These are phyloP conservation scores for Leontocebus nigricollis DNA, from an alignment of 2,797 vertebrate genomes.

Conservation along the genomic window DNA sequence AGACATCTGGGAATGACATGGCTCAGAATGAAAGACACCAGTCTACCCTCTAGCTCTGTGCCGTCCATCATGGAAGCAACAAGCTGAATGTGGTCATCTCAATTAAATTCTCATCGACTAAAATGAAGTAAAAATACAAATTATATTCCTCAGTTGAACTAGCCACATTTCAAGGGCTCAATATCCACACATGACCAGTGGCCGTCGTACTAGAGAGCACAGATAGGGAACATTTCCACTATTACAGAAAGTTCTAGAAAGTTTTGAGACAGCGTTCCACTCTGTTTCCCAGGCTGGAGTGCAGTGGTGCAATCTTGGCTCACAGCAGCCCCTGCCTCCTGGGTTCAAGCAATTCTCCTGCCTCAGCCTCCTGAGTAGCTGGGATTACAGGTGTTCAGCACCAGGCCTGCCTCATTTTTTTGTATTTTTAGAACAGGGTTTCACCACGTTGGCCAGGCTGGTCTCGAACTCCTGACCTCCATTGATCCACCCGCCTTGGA, in stretches of 20 bases:
- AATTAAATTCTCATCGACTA: not conserved
- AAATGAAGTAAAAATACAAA: not conserved
- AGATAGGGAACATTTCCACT: not conserved
- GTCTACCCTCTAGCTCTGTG: fast-evolving
- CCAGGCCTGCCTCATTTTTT: too few species aligned
- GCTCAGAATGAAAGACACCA: fast-evolving
- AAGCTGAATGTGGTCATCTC: not conserved
- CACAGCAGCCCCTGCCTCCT: too few species aligned
- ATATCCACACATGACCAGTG: not conserved
- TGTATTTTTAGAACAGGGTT: too few species aligned
- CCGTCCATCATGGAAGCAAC: not conserved
- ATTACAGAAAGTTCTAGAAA: not conserved
- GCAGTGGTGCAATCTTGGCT: too few species aligned
- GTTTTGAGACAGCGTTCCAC: too few species aligned
- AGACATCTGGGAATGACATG: not conserved
- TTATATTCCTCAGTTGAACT: not conserved
- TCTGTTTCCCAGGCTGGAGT: too few species aligned
- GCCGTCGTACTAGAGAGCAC: fast-evolving
- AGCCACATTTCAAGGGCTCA: not conserved
- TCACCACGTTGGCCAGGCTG: too few species aligned
- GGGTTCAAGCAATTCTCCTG: too few species aligned
- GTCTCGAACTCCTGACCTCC: too few species aligned
- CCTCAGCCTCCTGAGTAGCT: too few species aligned
- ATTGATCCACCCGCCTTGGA: too few species aligned
- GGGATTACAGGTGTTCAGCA: too few species aligned